Percentiles rank a stretch among this genome's conserved stretches.
These are phyloP conservation scores for Gymnoscopelus microlampas DNA, from an alignment of 2,797 vertebrate genomes.

Conservation along the genomic window DNA sequence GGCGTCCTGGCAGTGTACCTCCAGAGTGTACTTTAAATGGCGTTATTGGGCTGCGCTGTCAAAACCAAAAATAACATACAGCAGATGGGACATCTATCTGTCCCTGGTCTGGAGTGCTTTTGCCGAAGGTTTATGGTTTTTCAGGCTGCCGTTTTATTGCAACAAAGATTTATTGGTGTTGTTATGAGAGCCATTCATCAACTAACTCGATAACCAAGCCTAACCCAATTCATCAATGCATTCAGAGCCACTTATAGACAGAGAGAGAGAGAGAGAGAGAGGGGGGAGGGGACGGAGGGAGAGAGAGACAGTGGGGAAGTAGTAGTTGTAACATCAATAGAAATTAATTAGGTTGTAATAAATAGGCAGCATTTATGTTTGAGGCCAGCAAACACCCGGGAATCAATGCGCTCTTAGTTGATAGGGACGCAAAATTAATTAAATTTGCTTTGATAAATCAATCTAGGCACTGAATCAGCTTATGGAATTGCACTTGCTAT, in stretches of 20 bases:
- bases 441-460: slow-evolving; percentile 24
- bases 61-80: neutral
- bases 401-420: slow-evolving; percentile 39
- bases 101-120: neutral
- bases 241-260: slow-evolving; percentile 7
- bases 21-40: neutral
- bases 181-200: slow-evolving; percentile 43
- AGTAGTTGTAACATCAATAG: slow-evolving; percentile 5
- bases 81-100: slow-evolving; percentile 16
- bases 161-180: slow-evolving; percentile 44
- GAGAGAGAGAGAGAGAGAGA: neutral
- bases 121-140: slow-evolving; percentile 20
- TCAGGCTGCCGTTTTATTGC: slow-evolving; percentile 35
- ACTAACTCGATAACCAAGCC: slow-evolving; percentile 32
- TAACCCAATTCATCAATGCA: slow-evolving; percentile 36
- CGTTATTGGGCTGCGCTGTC: slow-evolving; percentile 1
- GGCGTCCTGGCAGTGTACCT: neutral
- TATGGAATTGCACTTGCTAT: slow-evolving; percentile 6
- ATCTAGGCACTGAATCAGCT: slow-evolving; percentile 14
- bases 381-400: slow-evolving; percentile 26
- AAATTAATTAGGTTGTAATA: slow-evolving; percentile 22
- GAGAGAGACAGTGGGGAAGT: neutral
- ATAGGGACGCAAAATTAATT: slow-evolving; percentile 25
- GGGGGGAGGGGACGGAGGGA: neutral
- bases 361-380: slow-evolving; percentile 38